Percentiles rank a stretch among this genome's conserved stretches.
These are phyloP conservation scores for Drosophila persimilis DNA, from an alignment of 1,140 invertebrate species.

Conservation along the genomic window DNA sequence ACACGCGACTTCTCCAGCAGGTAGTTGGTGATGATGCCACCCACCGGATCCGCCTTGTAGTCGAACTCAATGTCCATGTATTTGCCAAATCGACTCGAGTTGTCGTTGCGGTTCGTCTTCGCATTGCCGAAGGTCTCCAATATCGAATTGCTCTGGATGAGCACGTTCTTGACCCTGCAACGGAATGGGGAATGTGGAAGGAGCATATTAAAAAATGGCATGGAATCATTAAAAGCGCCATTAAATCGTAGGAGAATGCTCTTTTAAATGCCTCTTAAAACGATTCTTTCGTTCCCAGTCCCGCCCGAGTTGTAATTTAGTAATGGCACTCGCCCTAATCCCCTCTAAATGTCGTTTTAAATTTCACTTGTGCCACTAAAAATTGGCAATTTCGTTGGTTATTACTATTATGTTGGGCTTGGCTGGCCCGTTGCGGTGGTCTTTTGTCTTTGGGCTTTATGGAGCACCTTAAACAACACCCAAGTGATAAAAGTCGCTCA, in stretches of 20 bases:
- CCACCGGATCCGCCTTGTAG: slow-evolving; percentile 98
- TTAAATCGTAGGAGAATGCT: slow-evolving; percentile 24
- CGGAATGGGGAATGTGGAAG: slow-evolving; percentile 23
- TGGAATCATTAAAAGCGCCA: slow-evolving; percentile 23
- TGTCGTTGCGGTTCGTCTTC: slow-evolving; percentile 98
- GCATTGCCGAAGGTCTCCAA: slow-evolving; percentile 99
- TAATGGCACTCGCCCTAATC: slow-evolving; percentile 49
- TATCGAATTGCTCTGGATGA: slow-evolving; percentile 97
- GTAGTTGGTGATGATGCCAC: slow-evolving; percentile 98
- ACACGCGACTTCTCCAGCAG: slow-evolving; percentile 98
- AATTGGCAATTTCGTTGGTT: slow-evolving; percentile 62
- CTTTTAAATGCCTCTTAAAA: slow-evolving; percentile 2
- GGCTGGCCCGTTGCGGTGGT: slow-evolving; percentile 11
- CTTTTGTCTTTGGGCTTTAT: slow-evolving; percentile 28
- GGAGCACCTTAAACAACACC: slow-evolving; percentile 55
- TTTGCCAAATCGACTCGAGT: slow-evolving; percentile 98
- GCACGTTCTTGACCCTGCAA: slow-evolving; percentile 96
- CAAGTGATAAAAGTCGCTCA: slow-evolving; percentile 58
- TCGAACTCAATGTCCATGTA: slow-evolving; percentile 99
- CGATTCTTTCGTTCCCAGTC: not conserved
- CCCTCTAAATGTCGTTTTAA: slow-evolving; percentile 54
- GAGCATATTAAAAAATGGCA: slow-evolving; percentile 3
- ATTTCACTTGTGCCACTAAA: slow-evolving; percentile 62
- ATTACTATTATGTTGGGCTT: slow-evolving; percentile 26
- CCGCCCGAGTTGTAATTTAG: slow-evolving; percentile 45